phyloP scores from a whole-genome alignment of 64 coral and sea anemone genomes.

The Stylophora pistillata region DNA sequence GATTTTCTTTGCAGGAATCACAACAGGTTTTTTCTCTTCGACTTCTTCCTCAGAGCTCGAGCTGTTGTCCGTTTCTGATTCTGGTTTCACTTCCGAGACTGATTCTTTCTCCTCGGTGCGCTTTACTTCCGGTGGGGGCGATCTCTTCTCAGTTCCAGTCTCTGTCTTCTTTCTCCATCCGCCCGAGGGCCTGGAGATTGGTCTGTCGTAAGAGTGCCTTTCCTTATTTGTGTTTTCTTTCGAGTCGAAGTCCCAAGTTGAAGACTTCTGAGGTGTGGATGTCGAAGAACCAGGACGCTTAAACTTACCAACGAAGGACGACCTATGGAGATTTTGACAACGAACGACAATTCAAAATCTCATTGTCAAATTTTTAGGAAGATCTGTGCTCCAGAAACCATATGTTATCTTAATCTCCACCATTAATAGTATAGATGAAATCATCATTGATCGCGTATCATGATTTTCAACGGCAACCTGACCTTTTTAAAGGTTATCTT shows the following conservation, averaged over 20 bases:
- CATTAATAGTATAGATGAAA: no score
- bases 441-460: no score
- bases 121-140: neutral
- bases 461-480: no score
- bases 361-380: no score
- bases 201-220: neutral
- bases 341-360: neutral
- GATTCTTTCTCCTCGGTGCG: neutral
- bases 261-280: conserved; percentile 12
- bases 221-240: neutral
- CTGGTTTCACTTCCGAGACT: neutral
- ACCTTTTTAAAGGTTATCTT: neutral
- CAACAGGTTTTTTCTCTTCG: neutral
- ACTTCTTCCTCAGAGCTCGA: conserved; percentile 30
- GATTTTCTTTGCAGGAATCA: conserved; percentile 52
- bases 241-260: conserved; percentile 64
- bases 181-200: conserved; percentile 38
- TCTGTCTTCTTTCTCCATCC: conserved; percentile 77
- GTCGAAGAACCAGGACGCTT: conserved; percentile 6
- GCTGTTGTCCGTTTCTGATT: neutral
- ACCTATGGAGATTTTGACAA: neutral
- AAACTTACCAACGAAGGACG: conserved; percentile 23
- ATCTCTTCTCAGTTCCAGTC: conserved; percentile 8
- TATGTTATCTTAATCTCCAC: no score
- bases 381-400: no score